Percentiles rank a stretch among this genome's conserved stretches.
phyloP scores from a whole-genome alignment of 2,113 vertebrate species.

The Thunnus maccoyii region DNA sequence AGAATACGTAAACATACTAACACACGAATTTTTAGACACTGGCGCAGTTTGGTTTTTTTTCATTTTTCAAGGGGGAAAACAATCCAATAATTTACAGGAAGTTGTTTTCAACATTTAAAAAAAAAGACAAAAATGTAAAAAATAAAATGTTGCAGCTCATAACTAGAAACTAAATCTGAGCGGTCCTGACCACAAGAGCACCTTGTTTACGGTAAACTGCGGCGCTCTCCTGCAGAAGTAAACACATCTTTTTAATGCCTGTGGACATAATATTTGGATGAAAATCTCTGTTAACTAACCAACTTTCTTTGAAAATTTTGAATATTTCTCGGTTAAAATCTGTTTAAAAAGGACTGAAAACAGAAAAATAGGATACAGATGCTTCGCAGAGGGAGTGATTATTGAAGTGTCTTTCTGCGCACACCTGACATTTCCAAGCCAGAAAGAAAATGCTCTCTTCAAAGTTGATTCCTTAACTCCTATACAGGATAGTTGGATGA shows the following conservation, averaged over 20 bases:
- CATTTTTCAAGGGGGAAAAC: too few species aligned
- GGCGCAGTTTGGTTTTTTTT: background rate
- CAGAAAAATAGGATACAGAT: too few species aligned
- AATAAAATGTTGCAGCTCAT: background rate
- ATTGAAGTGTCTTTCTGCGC: background rate
- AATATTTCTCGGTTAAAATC: too few species aligned
- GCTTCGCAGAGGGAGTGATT: background rate
- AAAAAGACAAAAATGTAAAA: too few species aligned
- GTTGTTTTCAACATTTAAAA: background rate
- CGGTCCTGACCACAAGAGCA: background rate
- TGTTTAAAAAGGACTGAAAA: too few species aligned
- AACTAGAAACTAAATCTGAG: background rate
- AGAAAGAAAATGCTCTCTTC: slow-evolving; percentile 12
- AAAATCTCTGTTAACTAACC: background rate
- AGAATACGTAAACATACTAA: background rate
- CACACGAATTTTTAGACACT: background rate
- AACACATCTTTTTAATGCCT: background rate
- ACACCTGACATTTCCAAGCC: slow-evolving; percentile 7
- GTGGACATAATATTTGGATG: background rate
- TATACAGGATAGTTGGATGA: background rate
- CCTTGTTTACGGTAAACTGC: background rate
- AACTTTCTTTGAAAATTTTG: background rate
- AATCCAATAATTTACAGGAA: background rate
- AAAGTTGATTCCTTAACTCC: background rate
- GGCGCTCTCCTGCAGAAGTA: background rate